Percentiles rank a stretch among this genome's conserved stretches.
phyloP scores from a whole-genome alignment of 1,140 invertebrate genomes.

The Drosophila simulans region DNA sequence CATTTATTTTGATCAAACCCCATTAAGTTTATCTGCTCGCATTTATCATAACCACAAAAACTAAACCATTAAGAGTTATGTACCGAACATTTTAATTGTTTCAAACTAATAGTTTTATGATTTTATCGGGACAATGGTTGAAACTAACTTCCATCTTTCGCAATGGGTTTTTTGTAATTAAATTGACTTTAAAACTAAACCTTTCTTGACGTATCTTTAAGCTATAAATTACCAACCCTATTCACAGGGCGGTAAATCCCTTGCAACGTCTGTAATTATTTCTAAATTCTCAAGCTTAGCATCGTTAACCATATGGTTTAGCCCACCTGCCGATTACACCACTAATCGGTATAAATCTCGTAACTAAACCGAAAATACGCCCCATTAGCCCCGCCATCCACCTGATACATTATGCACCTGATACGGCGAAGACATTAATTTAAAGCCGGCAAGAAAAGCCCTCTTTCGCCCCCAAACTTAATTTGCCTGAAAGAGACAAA shows the following conservation, averaged over 20 bases:
- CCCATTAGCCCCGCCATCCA: constrained; percentile 31
- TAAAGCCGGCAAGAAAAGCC: constrained; percentile 30
- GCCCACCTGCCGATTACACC: not conserved
- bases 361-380: constrained; percentile 55
- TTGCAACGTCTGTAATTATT: constrained; percentile 1
- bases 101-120: too few species aligned
- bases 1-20: not conserved
- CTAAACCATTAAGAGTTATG: not conserved
- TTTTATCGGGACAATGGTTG: too few species aligned
- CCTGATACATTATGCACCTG: constrained; percentile 51
- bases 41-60: not conserved
- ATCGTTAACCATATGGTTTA: not conserved
- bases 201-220: too few species aligned
- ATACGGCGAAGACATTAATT: constrained; percentile 48
- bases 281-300: not conserved
- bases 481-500: constrained; percentile 37
- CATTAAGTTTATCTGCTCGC: too few species aligned
- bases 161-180: too few species aligned
- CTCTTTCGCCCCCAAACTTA: constrained; percentile 10
- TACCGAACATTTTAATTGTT: too few species aligned
- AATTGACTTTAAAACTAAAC: not conserved
- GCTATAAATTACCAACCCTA: constrained; percentile 21
- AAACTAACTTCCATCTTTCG: too few species aligned
- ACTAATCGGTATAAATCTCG: constrained; percentile 54
- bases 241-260: constrained; percentile 3